Evolutionary conservation across 2,888 invertebrate genomes (phyloP).

Genomic region (Tetranychus truncatus): DNA sequence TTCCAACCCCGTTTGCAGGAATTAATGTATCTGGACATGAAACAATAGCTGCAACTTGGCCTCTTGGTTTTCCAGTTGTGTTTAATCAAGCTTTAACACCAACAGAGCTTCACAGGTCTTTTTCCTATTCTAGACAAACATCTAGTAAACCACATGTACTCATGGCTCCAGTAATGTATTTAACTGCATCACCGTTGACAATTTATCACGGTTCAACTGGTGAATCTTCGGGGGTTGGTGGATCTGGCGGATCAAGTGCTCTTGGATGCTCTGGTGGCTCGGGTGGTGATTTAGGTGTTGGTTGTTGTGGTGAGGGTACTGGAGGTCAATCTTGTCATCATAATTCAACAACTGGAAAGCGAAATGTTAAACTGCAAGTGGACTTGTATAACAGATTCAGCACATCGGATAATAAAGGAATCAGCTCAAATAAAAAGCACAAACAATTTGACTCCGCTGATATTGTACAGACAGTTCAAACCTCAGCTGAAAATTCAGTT

Average conservation of each 20-base stretch:
- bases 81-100: constrained; percentile 1
- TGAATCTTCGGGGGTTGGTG: neutral
- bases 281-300: neutral
- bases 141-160: neutral
- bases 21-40: neutral
- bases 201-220: neutral
- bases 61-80: neutral
- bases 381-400: neutral
- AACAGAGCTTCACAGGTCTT: neutral
- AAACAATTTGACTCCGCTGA: neutral
- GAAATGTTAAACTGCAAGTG: constrained; percentile 4
- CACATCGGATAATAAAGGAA: neutral
- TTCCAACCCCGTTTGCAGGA: neutral
- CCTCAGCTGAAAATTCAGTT: neutral
- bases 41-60: neutral
- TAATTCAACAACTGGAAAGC: neutral
- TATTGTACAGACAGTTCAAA: neutral
- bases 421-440: neutral
- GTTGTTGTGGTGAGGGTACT: neutral
- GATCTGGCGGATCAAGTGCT: neutral
- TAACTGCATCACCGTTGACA: neutral
- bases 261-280: neutral
- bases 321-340: constrained; percentile 1
- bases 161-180: constrained; percentile 2
- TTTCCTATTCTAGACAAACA: neutral